Percentiles rank a stretch among this genome's conserved stretches.
Conservation (phyloP, 2,113 vertebrate species). For the Paradisaea rubra region DNA sequence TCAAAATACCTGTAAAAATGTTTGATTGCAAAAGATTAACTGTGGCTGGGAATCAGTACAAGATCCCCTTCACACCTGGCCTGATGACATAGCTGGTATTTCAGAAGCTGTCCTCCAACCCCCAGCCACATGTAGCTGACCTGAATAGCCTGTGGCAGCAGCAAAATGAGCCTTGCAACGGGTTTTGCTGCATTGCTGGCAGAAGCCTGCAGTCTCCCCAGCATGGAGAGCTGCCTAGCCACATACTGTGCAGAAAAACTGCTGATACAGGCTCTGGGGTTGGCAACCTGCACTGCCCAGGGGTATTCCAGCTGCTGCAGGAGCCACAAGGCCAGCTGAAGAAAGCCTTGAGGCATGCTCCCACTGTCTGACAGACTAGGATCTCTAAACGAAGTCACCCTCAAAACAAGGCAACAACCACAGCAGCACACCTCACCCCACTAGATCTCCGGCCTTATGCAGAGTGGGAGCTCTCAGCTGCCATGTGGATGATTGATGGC, state of each 20-base stretch:
- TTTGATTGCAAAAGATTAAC: neutral
- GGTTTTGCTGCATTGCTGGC: neutral
- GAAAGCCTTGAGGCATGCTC: neutral
- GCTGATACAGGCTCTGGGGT: neutral
- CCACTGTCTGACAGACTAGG: neutral
- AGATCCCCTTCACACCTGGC: neutral
- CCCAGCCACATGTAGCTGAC: neutral
- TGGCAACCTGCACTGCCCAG: neutral
- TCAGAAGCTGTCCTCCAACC: neutral
- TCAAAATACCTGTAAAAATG: accelerated
- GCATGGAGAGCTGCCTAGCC: neutral
- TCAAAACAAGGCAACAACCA: neutral
- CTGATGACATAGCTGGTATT: neutral
- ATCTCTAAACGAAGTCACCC: neutral
- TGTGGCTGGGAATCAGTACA: neutral
- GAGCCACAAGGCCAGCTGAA: accelerated
- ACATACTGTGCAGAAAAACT: neutral
- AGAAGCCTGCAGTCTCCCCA: neutral
- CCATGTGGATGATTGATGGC: accelerated
- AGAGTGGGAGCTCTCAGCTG: neutral
- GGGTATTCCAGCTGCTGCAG: neutral
- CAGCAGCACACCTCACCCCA: neutral
- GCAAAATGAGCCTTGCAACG: neutral
- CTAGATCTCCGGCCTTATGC: neutral
- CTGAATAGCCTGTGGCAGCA: neutral